Evolutionary conservation across 2,888 invertebrate genomes (phyloP), one percentile per base, ranked within the genome.

Genomic region (Pemphredon lugubris): DNA sequence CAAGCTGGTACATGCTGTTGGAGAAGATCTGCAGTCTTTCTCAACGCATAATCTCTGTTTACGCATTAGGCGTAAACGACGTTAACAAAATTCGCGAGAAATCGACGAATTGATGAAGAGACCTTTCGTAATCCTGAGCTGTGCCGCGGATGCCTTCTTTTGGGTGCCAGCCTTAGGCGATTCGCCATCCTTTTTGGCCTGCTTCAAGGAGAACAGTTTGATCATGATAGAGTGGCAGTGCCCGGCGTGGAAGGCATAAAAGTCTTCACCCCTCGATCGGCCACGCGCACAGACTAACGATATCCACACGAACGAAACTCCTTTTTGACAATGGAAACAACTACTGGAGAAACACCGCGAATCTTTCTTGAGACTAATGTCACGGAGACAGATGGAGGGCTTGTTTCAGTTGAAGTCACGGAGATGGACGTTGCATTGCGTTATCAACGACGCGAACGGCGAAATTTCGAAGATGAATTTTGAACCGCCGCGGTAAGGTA

Each of bases 101-200:
- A 40, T 26, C 26, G 47, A 51, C 7, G 16, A 51, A 42, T n/a
- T n/a, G n/a, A n/a, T 4, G 21, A 6, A 47, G 11, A 20, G 20
- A 98, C 98, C 98, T 96, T 98, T 99, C 90, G 97, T 97, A 88
- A 98, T 97, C 91, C 98, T 94, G 88, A 98, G 92, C 91, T 98
- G 98, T 78, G 98, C 98, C 84, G 98, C 98, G 79, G 98, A 97
- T 79, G 97, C 96, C 91, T 97, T 97, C 91, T 98, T 97, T 90
- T 96, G 96, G 88, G 93, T 93, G 73, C 94, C 93, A 86, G 92
- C 91, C 89, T 92, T 93, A 83, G 96, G 95, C 84, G 95, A 94
- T 90, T 96, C 97, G 88, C 97, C 98, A 93, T 98, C 98, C 93
- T 98, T 98, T 92, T 98, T 97, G 92, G 98, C 97, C 92, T 98